Base-by-base conservation (phyloP, 2,888 invertebrate species). In the Villa cingulata region DNA sequence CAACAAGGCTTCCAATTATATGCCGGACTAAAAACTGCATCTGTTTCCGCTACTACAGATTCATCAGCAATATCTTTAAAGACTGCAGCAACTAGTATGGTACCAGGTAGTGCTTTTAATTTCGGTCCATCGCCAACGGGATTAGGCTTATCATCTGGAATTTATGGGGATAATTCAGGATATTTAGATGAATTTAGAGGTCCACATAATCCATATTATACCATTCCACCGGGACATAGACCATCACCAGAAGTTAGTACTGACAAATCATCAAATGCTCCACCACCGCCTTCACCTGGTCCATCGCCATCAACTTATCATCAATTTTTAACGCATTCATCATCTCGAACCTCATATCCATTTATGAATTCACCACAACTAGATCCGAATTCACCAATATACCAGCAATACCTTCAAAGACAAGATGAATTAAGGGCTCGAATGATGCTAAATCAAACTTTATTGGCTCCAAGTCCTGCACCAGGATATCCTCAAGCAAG, bases 21-120 rank as follows among this genome's bases (percentile, higher is more conserved):
- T 57, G 72, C 75, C 2, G 75, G 75, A 7, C 59, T 76, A 16
- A 77, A 76, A 54, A 70, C 67, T 6, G 58, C 65, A 6, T 51
- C 57, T 18, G 53, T 51, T 4, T 50, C 56, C 1, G 48, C 52
- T 18, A 53, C 52, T 5, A 42, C 53, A 6, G 65, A 63, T 54
- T 52, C 62, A 9, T 62, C 64, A 49, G 72, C 73, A 53, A 77
- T 83, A 55, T 74, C 79, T 14, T 61, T 83, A 42, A 77, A 85
- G 57, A 78, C 82, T 27, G 46, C 48, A 43, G 72, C 78, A 14
- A 72, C 77, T 5, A 78, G 78, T 56, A 81, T 85, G 61, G 84
- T 87, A 53, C 79, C 87, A 9, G 81, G 84, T 23, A 86, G 86
- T 68, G 86, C 88, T 44, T 89, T 88, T 58, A 88, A 87, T 63